These are phyloP conservation scores for Frieseomelitta varia DNA, from an alignment of 1,140 invertebrate species.

Conservation along the genomic window DNA sequence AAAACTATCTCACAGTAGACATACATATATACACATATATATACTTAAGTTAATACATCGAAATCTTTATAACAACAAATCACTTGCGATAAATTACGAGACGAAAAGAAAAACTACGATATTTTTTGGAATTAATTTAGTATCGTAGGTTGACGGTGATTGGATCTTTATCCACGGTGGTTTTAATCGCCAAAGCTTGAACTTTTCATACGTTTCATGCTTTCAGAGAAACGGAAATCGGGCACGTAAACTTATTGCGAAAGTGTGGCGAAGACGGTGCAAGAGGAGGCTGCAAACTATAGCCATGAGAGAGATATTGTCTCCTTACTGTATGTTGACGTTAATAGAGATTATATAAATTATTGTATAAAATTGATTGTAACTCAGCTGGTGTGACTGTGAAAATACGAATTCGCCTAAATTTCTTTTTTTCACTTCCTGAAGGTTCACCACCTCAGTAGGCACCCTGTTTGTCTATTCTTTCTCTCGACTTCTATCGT, in stretches of 20 bases:
- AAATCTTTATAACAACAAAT: background rate
- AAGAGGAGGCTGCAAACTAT: conserved; percentile 36
- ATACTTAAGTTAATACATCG: background rate
- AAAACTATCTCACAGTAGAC: background rate
- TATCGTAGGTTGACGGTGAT: conserved; percentile 25
- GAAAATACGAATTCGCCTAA: background rate
- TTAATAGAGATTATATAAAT: conserved; percentile 13
- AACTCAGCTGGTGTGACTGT: background rate
- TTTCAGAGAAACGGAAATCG: conserved; percentile 53
- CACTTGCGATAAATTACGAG: conserved; percentile 3
- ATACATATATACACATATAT: no score
- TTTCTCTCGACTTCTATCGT: conserved; percentile 58
- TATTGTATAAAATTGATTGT: background rate
- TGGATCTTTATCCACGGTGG: background rate
- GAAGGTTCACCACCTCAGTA: conserved; percentile 58
- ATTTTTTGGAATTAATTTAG: conserved; percentile 12
- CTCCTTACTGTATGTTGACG: conserved; percentile 15
- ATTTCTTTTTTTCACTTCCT: conserved; percentile 6
- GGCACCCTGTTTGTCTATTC: conserved; percentile 65
- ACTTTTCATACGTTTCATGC: conserved; percentile 55
- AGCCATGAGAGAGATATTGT: conserved; percentile 9
- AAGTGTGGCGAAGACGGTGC: conserved; percentile 56
- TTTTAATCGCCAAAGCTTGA: conserved; percentile 9
- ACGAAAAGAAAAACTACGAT: conserved; percentile 9
- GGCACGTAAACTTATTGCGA: conserved; percentile 31